These are phyloP conservation scores for Salpingus planirostris DNA, from an alignment of 2,888 invertebrate genomes.

Conservation along the genomic window DNA sequence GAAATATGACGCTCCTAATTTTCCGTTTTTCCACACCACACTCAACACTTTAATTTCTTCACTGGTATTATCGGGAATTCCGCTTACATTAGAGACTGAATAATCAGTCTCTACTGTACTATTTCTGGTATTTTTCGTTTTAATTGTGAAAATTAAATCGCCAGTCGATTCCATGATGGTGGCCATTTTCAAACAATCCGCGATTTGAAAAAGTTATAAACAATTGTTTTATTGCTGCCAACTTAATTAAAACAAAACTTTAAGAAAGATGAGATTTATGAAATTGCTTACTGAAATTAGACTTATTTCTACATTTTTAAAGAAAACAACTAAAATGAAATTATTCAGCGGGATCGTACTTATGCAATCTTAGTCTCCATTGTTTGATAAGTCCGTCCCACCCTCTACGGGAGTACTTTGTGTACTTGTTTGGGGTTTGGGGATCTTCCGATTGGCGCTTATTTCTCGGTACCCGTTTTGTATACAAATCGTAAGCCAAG, in stretches of 20 bases:
- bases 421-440: constrained; percentile 78
- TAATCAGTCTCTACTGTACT: too few relatives aligned
- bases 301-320: too few relatives aligned
- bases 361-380: constrained; percentile 80
- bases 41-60: constrained; percentile 49
- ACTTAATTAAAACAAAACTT: constrained; percentile 2
- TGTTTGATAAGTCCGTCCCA: constrained; percentile 85
- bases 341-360: constrained; percentile 54
- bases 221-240: constrained; percentile 1
- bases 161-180: background rate
- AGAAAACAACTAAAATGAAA: constrained; percentile 1
- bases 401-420: constrained; percentile 82
- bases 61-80: too few relatives aligned
- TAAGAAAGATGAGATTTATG: background rate
- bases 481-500: constrained; percentile 72
- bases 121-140: too few relatives aligned
- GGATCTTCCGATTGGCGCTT: constrained; percentile 67
- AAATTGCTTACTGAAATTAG: too few relatives aligned
- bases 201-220: background rate
- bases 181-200: background rate
- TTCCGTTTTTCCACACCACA: constrained; percentile 55
- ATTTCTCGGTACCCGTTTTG: constrained; percentile 52
- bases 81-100: too few relatives aligned
- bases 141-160: too few relatives aligned
- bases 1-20: constrained; percentile 67